Conservation (phyloP, 1,140 invertebrate genomes). For the Ceratina calcarata region DNA sequence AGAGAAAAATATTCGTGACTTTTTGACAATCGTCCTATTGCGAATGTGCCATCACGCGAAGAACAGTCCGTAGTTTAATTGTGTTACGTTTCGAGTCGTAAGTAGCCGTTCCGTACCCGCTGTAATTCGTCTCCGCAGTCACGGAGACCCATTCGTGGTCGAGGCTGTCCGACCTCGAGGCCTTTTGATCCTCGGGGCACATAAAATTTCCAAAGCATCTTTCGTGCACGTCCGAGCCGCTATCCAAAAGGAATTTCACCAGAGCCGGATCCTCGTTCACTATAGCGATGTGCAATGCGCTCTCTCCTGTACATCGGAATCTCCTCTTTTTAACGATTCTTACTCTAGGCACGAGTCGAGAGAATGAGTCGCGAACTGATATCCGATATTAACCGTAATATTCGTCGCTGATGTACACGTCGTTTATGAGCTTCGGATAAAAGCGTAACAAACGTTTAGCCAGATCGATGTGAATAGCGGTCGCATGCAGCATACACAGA, state of each 20-base stretch:
- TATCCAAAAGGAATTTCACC: slow-evolving; percentile 97
- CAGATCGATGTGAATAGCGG: slow-evolving; percentile 94
- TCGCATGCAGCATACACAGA: slow-evolving; percentile 94
- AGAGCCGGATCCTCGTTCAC: slow-evolving; percentile 98
- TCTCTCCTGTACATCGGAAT: slow-evolving; percentile 6
- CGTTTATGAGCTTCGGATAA: slow-evolving; percentile 97
- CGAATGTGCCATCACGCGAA: no score
- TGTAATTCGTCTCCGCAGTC: slow-evolving; percentile 93
- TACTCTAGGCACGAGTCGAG: no score
- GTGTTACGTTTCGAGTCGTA: no score
- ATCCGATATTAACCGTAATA: slow-evolving; percentile 98
- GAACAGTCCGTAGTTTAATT: no score
- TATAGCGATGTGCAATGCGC: slow-evolving; percentile 94
- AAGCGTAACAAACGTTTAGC: slow-evolving; percentile 94
- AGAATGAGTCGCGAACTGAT: no score
- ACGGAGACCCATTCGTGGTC: slow-evolving; percentile 97
- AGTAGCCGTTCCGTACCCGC: slow-evolving; percentile 88
- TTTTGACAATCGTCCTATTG: no score
- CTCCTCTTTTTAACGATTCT: not conserved
- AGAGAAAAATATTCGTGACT: no score
- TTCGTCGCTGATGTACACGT: slow-evolving; percentile 97
- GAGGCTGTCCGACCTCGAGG: slow-evolving; percentile 90
- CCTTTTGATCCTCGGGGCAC: slow-evolving; percentile 98
- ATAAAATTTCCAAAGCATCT: slow-evolving; percentile 97
- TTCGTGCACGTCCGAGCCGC: slow-evolving; percentile 94